Base-by-base conservation (phyloP, 2,113 vertebrate species). In the Tringa solitaria region DNA sequence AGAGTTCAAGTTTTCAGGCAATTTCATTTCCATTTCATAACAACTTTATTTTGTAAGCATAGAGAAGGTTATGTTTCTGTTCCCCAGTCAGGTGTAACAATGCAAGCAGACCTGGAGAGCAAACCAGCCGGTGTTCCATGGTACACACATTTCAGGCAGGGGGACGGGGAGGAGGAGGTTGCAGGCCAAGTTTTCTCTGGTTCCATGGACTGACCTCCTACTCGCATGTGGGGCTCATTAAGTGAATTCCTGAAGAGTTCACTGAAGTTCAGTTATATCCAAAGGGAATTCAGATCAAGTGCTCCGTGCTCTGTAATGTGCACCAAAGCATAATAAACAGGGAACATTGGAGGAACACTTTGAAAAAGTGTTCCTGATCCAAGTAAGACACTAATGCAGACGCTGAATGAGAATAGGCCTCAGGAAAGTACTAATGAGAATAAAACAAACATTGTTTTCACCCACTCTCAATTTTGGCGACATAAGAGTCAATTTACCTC, bases 161-260 rank as follows among this genome's bases (percentile, higher is more conserved):
- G 2, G 5, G 3, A 15, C 1, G 5, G 2, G 5, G 3, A 82
- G 43, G 18, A 79, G 35, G 8, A 56, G 12, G 0, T 41, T 86
- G 81, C 74, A 45, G 61, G 10, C 43, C 28, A 91, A 14, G 7
- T 26, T 33, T 63, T 59, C 19, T 37, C 22, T 60, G 24, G 8
- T 53, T 83, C 21, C 12, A 8, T 10, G 24, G 32, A 22, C 20
- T 59, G 17, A 50, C 11, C 4, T 87, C 17, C 22, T 26, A 28
- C 14, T 50, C 2, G 0, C 24, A 4, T 30, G 19, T 8, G 15
- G 8, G 12, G 10, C 1, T 4, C 27, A 14, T 33, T 9, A 54
- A 86, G 22, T 12, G 28, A 69, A 32, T 4, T 57, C 23, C 21
- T 57, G 41, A 8, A 30, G 28, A 43, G 15, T 14, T 69, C 28